A percentile compares a stretch with the other conserved stretches of the same genome.
phyloP scores from a whole-genome alignment of 2,888 invertebrate species.

The Drosophila niveifrons region DNA sequence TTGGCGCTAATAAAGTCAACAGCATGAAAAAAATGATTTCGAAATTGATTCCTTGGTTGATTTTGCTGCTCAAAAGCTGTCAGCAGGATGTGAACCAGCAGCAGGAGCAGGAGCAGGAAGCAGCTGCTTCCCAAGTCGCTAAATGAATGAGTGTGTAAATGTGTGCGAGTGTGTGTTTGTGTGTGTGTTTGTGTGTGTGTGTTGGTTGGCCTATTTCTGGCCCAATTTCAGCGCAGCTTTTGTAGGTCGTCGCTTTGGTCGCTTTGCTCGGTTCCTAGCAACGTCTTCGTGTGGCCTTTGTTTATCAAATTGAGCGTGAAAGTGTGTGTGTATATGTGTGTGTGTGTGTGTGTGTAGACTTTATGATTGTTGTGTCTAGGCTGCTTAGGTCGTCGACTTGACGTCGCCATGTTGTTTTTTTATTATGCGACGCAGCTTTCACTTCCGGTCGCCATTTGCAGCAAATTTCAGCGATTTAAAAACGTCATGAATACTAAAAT shows the following conservation, averaged over 20 bases:
- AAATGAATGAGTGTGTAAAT: not conserved
- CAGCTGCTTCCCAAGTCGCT: slow-evolving; percentile 34
- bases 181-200: slow-evolving; percentile 17
- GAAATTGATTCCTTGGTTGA: slow-evolving; percentile 43
- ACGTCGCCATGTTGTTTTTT: slow-evolving; percentile 7
- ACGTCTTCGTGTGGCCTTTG: slow-evolving; percentile 29
- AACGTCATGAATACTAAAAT: not conserved
- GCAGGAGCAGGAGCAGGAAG: slow-evolving; percentile 39
- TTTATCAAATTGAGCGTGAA: not conserved
- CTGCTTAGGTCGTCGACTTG: slow-evolving; percentile 27
- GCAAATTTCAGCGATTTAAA: not conserved
- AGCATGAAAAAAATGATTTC: slow-evolving; percentile 53
- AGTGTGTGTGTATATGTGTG: slow-evolving; percentile 4
- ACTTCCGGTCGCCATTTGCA: slow-evolving; percentile 26
- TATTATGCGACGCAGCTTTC: slow-evolving; percentile 4
- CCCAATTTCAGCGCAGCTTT: slow-evolving; percentile 44
- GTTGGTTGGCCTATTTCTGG: slow-evolving; percentile 58
- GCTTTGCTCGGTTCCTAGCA: slow-evolving; percentile 22
- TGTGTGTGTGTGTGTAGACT: not conserved
- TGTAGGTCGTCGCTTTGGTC: slow-evolving; percentile 68
- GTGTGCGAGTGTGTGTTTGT: not conserved
- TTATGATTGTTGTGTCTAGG: slow-evolving; percentile 27
- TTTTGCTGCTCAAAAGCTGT: slow-evolving; percentile 53
- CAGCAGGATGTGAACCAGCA: slow-evolving; percentile 37
- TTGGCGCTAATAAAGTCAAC: slow-evolving; percentile 69